Conservation (phyloP, 2,113 vertebrate genomes). For the Entelurus aequoreus region DNA sequence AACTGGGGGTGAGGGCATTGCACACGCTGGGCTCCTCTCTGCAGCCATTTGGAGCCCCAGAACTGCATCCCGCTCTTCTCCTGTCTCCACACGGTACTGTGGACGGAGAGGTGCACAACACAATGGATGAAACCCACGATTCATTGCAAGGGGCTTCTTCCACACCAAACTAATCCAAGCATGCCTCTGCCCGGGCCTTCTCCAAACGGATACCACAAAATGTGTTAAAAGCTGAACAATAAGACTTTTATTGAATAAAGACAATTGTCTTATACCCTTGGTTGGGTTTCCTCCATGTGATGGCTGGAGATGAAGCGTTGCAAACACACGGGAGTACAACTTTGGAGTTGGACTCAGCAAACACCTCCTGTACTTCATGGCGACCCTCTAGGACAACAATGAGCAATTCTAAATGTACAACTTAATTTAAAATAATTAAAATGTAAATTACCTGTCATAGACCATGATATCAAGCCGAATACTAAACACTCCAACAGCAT, state of each 20-base stretch:
- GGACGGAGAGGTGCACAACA: background rate
- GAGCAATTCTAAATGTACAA: background rate
- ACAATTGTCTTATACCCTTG: slow-evolving; percentile 39
- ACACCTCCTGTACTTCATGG: slow-evolving; percentile 38
- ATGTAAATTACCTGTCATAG: slow-evolving; percentile 49
- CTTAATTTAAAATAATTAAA: background rate
- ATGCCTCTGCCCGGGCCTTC: background rate
- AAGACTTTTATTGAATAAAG: background rate
- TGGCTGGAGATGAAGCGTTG: background rate
- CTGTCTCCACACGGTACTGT: slow-evolving; percentile 66
- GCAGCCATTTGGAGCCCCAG: slow-evolving; percentile 25
- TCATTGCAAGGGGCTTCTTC: background rate
- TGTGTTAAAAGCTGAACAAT: no score
- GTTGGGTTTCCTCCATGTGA: slow-evolving; percentile 51
- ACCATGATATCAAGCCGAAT: slow-evolving; percentile 15
- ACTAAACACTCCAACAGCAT: slow-evolving; percentile 27
- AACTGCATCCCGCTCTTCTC: slow-evolving; percentile 58
- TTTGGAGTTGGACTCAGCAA: slow-evolving; percentile 51
- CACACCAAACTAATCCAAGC: background rate
- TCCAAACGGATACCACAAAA: no score
- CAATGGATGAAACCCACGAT: background rate
- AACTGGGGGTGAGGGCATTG: slow-evolving; percentile 42
- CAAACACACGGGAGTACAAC: slow-evolving; percentile 59
- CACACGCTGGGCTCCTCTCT: slow-evolving; percentile 7
- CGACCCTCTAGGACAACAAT: slow-evolving; percentile 24